phyloP scores from a whole-genome alignment of 2,113 vertebrate genomes.

The Elanus axillaris region DNA sequence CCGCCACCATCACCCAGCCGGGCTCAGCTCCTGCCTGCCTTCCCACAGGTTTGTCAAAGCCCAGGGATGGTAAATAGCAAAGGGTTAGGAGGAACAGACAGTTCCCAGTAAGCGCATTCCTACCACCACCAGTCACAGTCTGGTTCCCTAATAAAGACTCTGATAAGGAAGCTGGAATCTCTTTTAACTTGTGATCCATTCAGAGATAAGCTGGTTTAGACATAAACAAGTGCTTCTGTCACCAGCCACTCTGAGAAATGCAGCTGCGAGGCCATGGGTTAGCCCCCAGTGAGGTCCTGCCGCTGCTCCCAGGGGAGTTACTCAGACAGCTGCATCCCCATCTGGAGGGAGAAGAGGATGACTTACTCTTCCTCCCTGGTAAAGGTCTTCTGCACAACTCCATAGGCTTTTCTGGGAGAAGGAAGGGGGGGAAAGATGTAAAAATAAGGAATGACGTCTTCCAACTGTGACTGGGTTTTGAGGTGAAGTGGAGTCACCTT shows the following conservation, averaged over 20 bases:
- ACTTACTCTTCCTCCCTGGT: neutral
- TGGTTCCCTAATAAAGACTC: constrained; percentile 9
- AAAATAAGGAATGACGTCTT: constrained; percentile 47
- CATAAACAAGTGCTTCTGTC: constrained; percentile 40
- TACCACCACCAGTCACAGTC: constrained; percentile 32
- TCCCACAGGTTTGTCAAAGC: neutral
- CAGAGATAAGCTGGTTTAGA: constrained; percentile 19
- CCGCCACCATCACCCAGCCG: fast-evolving
- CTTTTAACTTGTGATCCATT: constrained; percentile 44
- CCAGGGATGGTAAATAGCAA: neutral
- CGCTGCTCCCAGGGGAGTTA: neutral
- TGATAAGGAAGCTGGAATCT: constrained; percentile 54
- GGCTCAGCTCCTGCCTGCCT: neutral
- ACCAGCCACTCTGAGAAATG: neutral
- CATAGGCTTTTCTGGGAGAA: neutral
- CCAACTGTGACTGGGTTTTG: constrained; percentile 32
- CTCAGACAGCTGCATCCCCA: constrained; percentile 7
- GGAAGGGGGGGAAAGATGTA: neutral
- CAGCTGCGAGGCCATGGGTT: neutral
- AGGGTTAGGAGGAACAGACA: constrained; percentile 2
- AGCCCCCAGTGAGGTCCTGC: neutral
- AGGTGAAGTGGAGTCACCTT: constrained; percentile 59
- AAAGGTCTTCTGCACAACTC: neutral
- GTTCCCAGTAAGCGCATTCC: constrained; percentile 35
- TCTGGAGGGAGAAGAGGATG: constrained; percentile 4